Conservation (phyloP, 2,113 vertebrate species). For the Anguilla japonica region DNA sequence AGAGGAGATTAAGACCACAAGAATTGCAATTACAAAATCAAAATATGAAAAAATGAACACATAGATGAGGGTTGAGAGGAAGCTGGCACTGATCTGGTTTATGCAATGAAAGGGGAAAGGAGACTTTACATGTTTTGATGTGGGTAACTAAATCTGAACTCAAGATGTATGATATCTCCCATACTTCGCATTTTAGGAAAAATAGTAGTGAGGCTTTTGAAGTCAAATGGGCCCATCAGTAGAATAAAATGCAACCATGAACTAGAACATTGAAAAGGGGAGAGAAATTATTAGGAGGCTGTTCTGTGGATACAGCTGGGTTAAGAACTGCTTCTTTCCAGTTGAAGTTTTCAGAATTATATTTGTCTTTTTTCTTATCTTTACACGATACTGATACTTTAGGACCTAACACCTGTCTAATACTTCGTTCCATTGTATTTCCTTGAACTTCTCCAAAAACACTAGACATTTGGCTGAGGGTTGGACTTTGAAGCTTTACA, state of each 20-base stretch:
- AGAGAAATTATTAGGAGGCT: not conserved
- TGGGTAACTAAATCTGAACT: not conserved
- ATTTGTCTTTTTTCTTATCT: too few relatives aligned
- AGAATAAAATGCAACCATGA: not conserved
- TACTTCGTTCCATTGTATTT: too few relatives aligned
- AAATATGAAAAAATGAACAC: not conserved
- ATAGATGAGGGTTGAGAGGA: not conserved
- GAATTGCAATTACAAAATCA: not conserved
- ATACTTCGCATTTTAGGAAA: not conserved
- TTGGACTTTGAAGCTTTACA: not conserved
- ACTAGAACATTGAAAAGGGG: too few relatives aligned
- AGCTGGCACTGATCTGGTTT: not conserved
- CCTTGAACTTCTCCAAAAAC: too few relatives aligned
- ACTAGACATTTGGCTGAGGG: not conserved
- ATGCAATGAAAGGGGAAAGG: not conserved
- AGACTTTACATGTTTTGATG: not conserved
- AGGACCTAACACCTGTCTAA: too few relatives aligned
- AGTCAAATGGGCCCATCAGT: not conserved
- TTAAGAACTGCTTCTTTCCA: too few relatives aligned
- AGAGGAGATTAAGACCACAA: not conserved
- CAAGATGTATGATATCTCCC: not conserved
- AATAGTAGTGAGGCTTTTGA: not conserved
- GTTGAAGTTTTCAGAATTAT: too few relatives aligned
- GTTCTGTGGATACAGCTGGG: too few relatives aligned
- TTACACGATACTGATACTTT: too few relatives aligned